Evolutionary conservation across 2,888 invertebrate genomes (phyloP), one percentile per base, ranked within the genome.

Genomic region (Agrenia bidenticulata): DNA sequence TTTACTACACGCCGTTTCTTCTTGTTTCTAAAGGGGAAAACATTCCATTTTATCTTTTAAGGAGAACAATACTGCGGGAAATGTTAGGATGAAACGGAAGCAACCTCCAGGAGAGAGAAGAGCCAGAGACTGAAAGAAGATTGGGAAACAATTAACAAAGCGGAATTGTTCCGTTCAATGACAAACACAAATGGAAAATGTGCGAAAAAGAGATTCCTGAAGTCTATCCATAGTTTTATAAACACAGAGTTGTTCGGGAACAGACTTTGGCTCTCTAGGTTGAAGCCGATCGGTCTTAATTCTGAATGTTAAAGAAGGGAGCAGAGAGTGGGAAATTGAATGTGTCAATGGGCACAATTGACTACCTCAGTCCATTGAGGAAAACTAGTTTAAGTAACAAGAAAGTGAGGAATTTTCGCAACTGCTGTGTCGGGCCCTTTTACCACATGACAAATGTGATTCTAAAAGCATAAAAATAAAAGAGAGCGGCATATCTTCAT

Each of bases 341-440:
- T 45, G 45, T 45, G 45, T 45, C 45, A 45, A 45, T 45, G 45
- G n/a, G 19, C 19, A 45, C 45, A 45, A 45, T 45, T 45, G 45
- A 45, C 45, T 45, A 19, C 5, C 32, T 5, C 5, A 45, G 45
- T 45, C 19, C 45, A 45, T 45, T 45, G n/a, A 45, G 19, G 45
- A 45, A 45, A 45, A 45, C 45, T 45, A 45, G 45, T 45, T 45
- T 45, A 45, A 45, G 19, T 45, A 45, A 45, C 19, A 45, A 45
- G 45, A 45, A 45, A 45, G 45, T 17, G 45, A 45, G 19, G 45
- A 45, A 45, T 45, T 51, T 51, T 51, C 26, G 51, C 51, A 51
- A 51, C 51, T 21, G 51, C 51, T 51, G 51, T 51, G 51, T 51
- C 51, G 51, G 51, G 13, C 51, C n/a, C 26, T 51, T 51, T 24